Conservation (phyloP, 1,140 invertebrate species). For the Plutomurus gul region DNA sequence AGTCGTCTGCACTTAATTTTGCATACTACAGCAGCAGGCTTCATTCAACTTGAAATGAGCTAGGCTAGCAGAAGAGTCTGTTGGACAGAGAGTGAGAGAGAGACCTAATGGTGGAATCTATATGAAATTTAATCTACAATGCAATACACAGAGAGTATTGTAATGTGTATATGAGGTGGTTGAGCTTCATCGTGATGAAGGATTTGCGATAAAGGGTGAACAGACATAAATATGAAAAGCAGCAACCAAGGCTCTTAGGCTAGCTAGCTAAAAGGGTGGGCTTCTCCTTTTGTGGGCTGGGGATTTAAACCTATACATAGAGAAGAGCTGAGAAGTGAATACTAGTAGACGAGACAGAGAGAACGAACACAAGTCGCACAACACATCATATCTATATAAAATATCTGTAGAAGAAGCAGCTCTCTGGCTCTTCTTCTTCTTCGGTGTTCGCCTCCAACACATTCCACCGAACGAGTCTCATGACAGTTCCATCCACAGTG, state of each 20-base stretch:
- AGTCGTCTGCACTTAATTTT: constrained; percentile 17
- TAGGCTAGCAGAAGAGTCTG: not conserved
- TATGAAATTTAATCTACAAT: constrained; percentile 25
- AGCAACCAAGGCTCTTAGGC: not conserved
- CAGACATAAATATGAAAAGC: constrained; percentile 31
- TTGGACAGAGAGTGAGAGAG: not conserved
- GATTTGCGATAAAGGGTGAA: constrained; percentile 28
- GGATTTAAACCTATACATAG: constrained; percentile 20
- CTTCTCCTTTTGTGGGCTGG: constrained; percentile 31
- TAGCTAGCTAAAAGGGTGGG: constrained; percentile 21
- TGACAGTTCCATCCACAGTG: constrained; percentile 15
- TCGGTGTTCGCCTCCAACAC: constrained; percentile 6
- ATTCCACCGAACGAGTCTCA: constrained; percentile 25
- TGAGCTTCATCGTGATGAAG: constrained; percentile 3
- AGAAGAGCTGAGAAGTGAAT: not conserved
- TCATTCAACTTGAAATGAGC: not conserved
- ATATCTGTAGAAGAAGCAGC: not conserved
- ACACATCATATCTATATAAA: constrained; percentile 12
- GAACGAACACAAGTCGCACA: constrained; percentile 1
- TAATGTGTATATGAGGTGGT: not conserved
- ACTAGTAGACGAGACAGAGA: not conserved
- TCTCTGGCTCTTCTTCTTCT: not conserved
- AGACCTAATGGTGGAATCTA: constrained; percentile 2
- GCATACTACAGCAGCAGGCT: not conserved
- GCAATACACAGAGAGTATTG: not conserved